These are phyloP conservation scores for Pseudopodoces humilis DNA, from an alignment of 2,113 vertebrate species.

Conservation along the genomic window DNA sequence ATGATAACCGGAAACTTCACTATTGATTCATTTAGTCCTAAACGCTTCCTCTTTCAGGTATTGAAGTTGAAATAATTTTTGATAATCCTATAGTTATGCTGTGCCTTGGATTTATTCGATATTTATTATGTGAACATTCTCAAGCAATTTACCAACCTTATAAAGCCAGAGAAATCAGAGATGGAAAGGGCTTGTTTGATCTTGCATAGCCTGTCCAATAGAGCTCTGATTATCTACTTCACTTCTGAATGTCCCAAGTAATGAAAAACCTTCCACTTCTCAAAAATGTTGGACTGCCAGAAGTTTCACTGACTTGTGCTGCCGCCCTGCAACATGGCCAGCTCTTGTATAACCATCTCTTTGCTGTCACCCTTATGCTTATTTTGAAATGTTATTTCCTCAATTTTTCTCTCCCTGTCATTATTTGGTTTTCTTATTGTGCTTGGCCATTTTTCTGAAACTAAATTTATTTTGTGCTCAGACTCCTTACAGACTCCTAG, in stretches of 20 bases:
- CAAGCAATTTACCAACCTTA: conserved; percentile 71
- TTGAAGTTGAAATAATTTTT: conserved; percentile 66
- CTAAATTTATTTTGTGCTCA: not conserved
- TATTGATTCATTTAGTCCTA: conserved; percentile 74
- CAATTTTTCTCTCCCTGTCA: not conserved
- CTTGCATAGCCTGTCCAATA: conserved; percentile 11
- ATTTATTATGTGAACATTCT: conserved; percentile 64
- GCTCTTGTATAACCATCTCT: not conserved
- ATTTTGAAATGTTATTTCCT: not conserved
- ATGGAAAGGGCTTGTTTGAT: conserved; percentile 38
- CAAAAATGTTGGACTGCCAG: not conserved
- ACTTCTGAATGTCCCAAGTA: not conserved
- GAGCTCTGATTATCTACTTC: not conserved
- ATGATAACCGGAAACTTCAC: conserved; percentile 73
- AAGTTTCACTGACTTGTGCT: not conserved
- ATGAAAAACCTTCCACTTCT: not conserved
- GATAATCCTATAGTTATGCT: conserved; percentile 67
- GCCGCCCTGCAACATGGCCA: not conserved
- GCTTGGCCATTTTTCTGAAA: not conserved
- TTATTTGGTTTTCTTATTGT: conserved; percentile 11
- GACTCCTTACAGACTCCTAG: not conserved
- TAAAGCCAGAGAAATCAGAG: conserved; percentile 47
- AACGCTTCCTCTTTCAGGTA: conserved; percentile 73
- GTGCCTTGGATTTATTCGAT: conserved; percentile 68
- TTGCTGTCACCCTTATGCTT: not conserved